Evolutionary conservation across 2,113 vertebrate species (phyloP).

Genomic region (Phylloscopus whistleri): DNA sequence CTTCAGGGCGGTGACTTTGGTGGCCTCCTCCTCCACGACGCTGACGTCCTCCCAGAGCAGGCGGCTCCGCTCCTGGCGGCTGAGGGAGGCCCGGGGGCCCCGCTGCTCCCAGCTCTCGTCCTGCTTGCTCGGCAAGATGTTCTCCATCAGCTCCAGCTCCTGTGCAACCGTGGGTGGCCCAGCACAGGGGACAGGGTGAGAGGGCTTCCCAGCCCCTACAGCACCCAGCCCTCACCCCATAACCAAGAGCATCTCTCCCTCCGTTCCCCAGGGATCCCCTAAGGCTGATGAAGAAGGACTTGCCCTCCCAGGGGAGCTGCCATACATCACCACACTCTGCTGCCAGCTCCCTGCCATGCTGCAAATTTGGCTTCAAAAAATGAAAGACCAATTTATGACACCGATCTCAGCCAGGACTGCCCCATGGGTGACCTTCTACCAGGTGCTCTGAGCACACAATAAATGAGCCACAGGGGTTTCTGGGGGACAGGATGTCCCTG

Average conservation of each 20-base stretch:
- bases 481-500: accelerated
- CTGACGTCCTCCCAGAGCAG: conserved; percentile 88
- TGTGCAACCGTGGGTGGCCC: conserved; percentile 25
- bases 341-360: accelerated
- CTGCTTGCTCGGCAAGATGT: conserved; percentile 75
- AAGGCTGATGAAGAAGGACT: background rate
- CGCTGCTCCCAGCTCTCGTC: conserved; percentile 84
- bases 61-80: conserved; percentile 85
- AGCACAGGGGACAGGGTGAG: background rate
- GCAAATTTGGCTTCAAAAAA: background rate
- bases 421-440: background rate
- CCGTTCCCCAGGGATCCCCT: background rate
- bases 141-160: conserved; percentile 87
- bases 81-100: conserved; percentile 70
- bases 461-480: background rate
- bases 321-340: background rate
- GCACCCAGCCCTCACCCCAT: background rate
- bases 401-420: accelerated
- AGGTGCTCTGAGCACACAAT: accelerated
- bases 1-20: conserved; percentile 88
- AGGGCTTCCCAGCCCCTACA: background rate
- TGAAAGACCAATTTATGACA: background rate
- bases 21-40: conserved; percentile 81
- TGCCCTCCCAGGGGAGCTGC: background rate
- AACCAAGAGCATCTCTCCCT: background rate